Evolutionary conservation across 2,113 vertebrate genomes (phyloP), one percentile per base, ranked within the genome.

Genomic region (Channa maculata): DNA sequence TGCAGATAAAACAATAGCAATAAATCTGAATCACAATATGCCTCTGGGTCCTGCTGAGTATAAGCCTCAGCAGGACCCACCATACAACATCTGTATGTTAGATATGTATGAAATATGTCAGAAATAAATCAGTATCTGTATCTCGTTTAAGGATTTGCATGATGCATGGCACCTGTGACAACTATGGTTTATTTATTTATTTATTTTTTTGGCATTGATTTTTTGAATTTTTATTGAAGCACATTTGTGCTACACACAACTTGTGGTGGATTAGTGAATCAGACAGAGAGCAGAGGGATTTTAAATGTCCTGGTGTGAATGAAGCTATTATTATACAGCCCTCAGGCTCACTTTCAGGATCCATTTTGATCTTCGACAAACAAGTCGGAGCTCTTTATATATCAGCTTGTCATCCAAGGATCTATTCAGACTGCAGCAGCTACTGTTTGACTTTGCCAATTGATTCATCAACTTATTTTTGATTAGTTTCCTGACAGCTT

Each of bases 391-490:
- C 68, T 79, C 79, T 85, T 75, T 58, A 71, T 61, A 76, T 67
- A 74, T 80, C 86, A 80, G 64, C 73, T 45, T 82, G 77, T 74
- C 81, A 82, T 66, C 52, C 66, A 48, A 50, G 63, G 43, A 84
- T 79, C 72, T 61, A 51, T 53, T 75, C 74, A n/a, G 55, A 71
- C 74, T 45, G 67, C 68, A 37, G 59, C n/a, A 41, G 61, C 50
- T 52, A 61, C 70, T 69, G 51, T 83, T 64, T 79, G 82, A 83
- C 75, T 85, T 80, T 71, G 54, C 70, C 83, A 80, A 77, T 84
- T 85, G 80, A 87, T 89, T 86, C 77, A 84, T 87, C 80, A 72
- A 65, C 70, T 87, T 86, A 75, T 83, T 84, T 79, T 82, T 89
- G 85, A 87, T 89, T 82, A 80, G 83, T 74, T 83, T 80, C 64